Percentiles rank a stretch among this genome's conserved stretches.
These are phyloP conservation scores for Oopsacas minuta DNA, from an alignment of 37 sponge, comb jelly and placozoan species.

Conservation along the genomic window DNA sequence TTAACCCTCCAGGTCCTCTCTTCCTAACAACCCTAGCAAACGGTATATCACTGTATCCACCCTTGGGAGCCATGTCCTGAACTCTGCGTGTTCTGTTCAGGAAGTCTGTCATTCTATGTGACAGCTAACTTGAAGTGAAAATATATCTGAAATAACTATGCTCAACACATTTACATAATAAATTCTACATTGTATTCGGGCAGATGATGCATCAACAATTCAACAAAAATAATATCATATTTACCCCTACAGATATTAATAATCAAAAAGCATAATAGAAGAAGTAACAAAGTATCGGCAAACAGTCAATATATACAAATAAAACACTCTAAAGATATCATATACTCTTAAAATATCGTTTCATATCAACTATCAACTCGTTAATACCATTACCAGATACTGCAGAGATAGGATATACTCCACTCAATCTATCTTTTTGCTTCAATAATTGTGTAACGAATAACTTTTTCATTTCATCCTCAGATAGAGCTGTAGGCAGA, in stretches of 20 bases:
- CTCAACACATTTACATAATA: too few species aligned
- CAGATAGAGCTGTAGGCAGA: background rate
- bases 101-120: background rate
- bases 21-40: slow-evolving; percentile 34
- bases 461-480: background rate
- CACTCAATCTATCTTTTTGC: background rate
- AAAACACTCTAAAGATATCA: too few species aligned
- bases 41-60: slow-evolving; percentile 59
- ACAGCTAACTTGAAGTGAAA: background rate
- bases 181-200: too few species aligned
- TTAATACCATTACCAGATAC: background rate
- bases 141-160: too few species aligned
- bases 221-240: too few species aligned
- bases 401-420: background rate
- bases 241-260: too few species aligned
- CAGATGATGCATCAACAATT: too few species aligned
- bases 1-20: slow-evolving; percentile 48
- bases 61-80: slow-evolving; percentile 79
- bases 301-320: too few species aligned
- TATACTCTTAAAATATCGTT: slow-evolving; percentile 3
- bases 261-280: too few species aligned
- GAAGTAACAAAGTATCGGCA: too few species aligned
- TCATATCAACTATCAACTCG: background rate
- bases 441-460: background rate
- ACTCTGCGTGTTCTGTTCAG: background rate